Conservation (phyloP, 2,113 vertebrate species). For the Verasper variegatus region DNA sequence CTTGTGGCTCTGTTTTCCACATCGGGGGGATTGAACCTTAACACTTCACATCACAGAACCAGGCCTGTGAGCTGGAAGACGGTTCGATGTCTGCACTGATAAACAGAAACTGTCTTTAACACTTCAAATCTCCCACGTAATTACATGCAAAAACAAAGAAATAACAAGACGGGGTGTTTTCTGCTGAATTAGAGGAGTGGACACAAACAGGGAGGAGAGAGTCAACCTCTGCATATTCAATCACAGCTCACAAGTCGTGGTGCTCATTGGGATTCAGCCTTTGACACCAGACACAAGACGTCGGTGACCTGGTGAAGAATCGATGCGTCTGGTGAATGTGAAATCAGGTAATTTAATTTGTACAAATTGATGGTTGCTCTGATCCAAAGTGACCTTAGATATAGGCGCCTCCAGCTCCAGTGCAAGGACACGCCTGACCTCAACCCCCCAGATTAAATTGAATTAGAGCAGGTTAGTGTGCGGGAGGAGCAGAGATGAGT, state of each 20-base stretch:
- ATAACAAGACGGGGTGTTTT: not conserved
- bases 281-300: conserved; percentile 47
- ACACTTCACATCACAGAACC: not conserved
- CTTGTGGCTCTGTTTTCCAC: conserved; percentile 3
- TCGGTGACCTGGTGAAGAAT: conserved; percentile 48
- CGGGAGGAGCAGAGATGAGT: too few relatives aligned
- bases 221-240: conserved; percentile 48
- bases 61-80: not conserved
- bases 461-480: not conserved
- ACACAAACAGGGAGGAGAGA: not conserved
- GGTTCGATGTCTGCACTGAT: not conserved
- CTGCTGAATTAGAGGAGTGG: not conserved
- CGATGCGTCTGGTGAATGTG: conserved; percentile 49
- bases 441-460: not conserved
- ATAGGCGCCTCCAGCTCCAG: not conserved
- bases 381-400: conserved; percentile 40
- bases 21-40: conserved; percentile 16
- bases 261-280: conserved; percentile 53
- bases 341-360: conserved; percentile 45
- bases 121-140: not conserved
- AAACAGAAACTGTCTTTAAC: not conserved
- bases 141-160: conserved; percentile 18
- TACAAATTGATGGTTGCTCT: conserved; percentile 36
- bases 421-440: not conserved
- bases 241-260: conserved; percentile 28